Evolutionary conservation across 1,140 invertebrate species (phyloP).

Genomic region (Ips nitidus): DNA sequence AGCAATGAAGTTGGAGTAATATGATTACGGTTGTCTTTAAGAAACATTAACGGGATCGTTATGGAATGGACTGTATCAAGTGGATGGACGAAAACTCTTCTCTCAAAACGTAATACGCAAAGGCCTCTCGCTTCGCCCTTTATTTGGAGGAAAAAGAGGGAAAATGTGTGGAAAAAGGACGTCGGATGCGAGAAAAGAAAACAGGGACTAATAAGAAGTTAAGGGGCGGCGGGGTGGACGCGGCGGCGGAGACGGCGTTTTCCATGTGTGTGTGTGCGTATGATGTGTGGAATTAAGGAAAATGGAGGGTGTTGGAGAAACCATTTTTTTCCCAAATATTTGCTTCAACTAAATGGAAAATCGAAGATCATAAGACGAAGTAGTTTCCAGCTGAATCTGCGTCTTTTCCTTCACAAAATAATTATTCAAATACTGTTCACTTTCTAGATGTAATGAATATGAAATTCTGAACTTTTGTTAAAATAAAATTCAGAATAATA

Average conservation of each 20-base stretch:
- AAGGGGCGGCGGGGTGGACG: slow-evolving; percentile 8
- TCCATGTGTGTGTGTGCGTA: slow-evolving; percentile 30
- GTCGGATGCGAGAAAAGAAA: slow-evolving; percentile 35
- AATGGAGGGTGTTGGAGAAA: slow-evolving; percentile 16
- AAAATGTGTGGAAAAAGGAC: slow-evolving; percentile 21
- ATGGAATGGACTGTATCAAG: too few relatives aligned
- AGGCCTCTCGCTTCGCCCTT: slow-evolving; percentile 33
- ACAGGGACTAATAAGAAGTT: slow-evolving; percentile 37
- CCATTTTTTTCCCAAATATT: not conserved
- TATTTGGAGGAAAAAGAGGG: slow-evolving; percentile 21
- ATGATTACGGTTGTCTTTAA: too few relatives aligned
- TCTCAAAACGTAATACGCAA: slow-evolving; percentile 24
- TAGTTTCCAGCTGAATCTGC: too few relatives aligned
- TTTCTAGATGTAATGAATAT: too few relatives aligned
- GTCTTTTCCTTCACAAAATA: too few relatives aligned
- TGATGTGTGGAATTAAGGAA: slow-evolving; percentile 32
- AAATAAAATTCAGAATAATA: too few relatives aligned
- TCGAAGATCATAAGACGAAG: not conserved
- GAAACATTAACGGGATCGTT: too few relatives aligned
- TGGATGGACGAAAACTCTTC: not conserved
- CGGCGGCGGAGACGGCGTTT: slow-evolving; percentile 1
- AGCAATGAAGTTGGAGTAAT: not conserved
- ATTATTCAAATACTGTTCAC: too few relatives aligned
- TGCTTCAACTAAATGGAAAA: not conserved
- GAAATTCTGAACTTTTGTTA: too few relatives aligned